These are phyloP conservation scores for Drosophila mayri DNA, from an alignment of 1,140 invertebrate species.

Conservation along the genomic window DNA sequence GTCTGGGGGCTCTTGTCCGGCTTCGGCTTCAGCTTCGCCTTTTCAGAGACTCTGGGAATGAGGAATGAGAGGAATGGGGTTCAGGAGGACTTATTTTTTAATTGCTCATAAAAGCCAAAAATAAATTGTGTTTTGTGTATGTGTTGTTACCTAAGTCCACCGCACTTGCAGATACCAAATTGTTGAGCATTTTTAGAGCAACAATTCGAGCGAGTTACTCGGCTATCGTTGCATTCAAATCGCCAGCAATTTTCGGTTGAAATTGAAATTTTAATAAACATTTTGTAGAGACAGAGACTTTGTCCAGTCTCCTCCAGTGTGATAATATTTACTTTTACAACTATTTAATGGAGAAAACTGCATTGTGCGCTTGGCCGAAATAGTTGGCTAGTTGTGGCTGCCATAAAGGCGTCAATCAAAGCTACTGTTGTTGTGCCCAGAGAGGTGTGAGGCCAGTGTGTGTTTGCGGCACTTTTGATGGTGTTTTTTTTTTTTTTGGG, in stretches of 20 bases:
- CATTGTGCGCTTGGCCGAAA: conserved; percentile 19
- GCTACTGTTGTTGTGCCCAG: conserved; percentile 40
- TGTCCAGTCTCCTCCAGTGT: conserved; percentile 23
- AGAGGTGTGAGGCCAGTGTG: conserved; percentile 41
- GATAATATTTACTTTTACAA: conserved; percentile 57
- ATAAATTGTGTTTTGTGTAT: conserved; percentile 23
- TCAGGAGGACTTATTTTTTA: conserved; percentile 34
- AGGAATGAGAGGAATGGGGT: conserved; percentile 8
- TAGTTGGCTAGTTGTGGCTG: conserved; percentile 21
- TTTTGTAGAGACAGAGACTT: conserved; percentile 33
- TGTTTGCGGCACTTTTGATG: conserved; percentile 53
- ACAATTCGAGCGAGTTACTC: conserved; percentile 16
- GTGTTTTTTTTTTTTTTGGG: conserved; percentile 23
- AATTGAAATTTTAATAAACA: conserved; percentile 40
- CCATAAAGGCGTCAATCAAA: conserved; percentile 48
- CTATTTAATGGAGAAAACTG: conserved; percentile 56
- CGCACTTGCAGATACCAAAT: conserved; percentile 10
- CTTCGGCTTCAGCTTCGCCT: conserved; percentile 38
- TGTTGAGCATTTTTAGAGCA: conserved; percentile 22
- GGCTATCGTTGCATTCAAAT: conserved; percentile 43
- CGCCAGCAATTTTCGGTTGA: conserved; percentile 27
- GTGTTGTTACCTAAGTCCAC: conserved; percentile 28
- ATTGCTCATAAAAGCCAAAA: conserved; percentile 38
- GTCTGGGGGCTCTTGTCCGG: conserved; percentile 57
- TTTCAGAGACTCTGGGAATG: conserved; percentile 9